phyloP scores from a whole-genome alignment of 1,140 invertebrate species.

The Aporrectodea caliginosa region DNA sequence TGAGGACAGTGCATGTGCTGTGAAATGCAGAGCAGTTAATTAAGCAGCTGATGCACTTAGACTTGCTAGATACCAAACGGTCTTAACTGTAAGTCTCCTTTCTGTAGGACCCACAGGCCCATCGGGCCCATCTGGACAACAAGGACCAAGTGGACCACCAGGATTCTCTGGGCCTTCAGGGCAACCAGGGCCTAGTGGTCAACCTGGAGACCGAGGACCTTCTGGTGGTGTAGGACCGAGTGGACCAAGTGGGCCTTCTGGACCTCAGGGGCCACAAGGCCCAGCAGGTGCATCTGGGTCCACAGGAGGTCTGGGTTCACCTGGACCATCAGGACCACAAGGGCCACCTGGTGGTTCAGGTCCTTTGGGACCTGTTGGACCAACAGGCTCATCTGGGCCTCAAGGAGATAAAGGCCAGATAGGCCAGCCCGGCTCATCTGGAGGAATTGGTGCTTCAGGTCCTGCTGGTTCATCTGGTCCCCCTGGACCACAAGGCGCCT shows the following conservation, averaged over 20 bases:
- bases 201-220: constrained; percentile 32
- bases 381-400: constrained; percentile 41
- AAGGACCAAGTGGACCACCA: constrained; percentile 20
- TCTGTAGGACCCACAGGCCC: constrained; percentile 12
- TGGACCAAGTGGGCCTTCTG: constrained; percentile 30
- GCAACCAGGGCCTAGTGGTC: constrained; percentile 20
- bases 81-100: background rate
- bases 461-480: constrained; percentile 11
- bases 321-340: constrained; percentile 58
- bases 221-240: constrained; percentile 29
- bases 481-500: background rate
- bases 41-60: no score
- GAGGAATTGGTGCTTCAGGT: constrained; percentile 8
- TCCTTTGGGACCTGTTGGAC: constrained; percentile 45
- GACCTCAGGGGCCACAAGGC: constrained; percentile 37
- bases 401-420: constrained; percentile 21
- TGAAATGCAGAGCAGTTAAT: no score
- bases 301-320: constrained; percentile 48
- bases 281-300: constrained; percentile 48
- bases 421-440: constrained; percentile 15
- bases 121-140: constrained; percentile 6
- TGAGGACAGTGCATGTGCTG: no score
- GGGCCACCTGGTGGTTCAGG: constrained; percentile 71
- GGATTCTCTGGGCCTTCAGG: constrained; percentile 30
- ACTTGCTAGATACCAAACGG: background rate